Base-by-base conservation (phyloP, 1,140 invertebrate species). In the Chironomus tepperi region DNA sequence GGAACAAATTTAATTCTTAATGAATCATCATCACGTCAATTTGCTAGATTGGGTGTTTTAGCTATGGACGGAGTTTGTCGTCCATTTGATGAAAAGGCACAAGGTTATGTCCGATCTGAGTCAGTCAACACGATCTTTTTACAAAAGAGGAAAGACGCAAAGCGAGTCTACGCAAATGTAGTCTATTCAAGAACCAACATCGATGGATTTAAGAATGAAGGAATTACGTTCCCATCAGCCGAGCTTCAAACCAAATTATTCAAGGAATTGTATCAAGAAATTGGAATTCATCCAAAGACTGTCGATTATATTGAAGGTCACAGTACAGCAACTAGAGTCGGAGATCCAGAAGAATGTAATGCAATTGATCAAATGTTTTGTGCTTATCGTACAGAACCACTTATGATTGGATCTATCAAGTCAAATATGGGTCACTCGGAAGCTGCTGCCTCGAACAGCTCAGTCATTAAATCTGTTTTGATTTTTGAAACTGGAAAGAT, bases 391-490 rank as follows among this genome's bases (percentile, higher is more conserved):
- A 85, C 87, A 10, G 83, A 82, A 0, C 94, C 96, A 2, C 84
- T 99, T 16, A 81, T 97, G 2, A 90, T 99, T 79, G 97, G 97
- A 3, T 98, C 97, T 0, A 92, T 98, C 0, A 99, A 99, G 81
- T 96, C 94, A 1, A 99, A 98, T 83, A 97, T 98, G 94, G 97
- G 97, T 0, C 97, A 99, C 79, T 90, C 96, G 5, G 97, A 99
- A 83, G 91, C 96, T 5, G 94, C 95, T 0, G 98, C 96, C 77
- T 94, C 94, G 43, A 80, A 97, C 0, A 94, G 94, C 79, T 92
- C 94, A 0, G 84, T 98, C 73, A 93, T 92, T 1, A 98, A 98
- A 82, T 85, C 94, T n/a, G 77, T 98, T 5, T 89, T 98, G 81
- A 90, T 3, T n/a, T n/a, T n/a, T n/a, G n/a, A n/a, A n/a, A n/a